These are phyloP conservation scores for Marmota flaviventris DNA, from an alignment of 2,113 vertebrate genomes.

Conservation along the genomic window DNA sequence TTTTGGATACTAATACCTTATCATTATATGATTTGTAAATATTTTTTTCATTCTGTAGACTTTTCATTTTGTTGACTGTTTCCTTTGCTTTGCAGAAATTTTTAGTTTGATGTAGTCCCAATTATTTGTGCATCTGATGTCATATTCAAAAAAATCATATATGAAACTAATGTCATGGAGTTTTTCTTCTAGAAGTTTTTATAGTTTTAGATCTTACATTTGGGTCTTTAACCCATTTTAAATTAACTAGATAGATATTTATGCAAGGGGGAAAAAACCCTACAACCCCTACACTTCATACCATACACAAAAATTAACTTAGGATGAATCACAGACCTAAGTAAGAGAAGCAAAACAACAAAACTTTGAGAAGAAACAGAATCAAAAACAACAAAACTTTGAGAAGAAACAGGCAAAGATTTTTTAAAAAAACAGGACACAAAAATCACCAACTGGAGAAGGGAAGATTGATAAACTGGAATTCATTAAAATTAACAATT, in stretches of 20 bases:
- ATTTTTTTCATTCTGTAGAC: neutral
- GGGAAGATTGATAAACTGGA: neutral
- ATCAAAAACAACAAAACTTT: neutral
- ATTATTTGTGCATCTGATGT: neutral
- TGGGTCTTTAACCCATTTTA: neutral
- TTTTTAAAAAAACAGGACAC: neutral
- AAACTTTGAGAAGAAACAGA: neutral
- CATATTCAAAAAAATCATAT: neutral
- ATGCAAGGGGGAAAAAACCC: neutral
- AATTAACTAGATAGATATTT: neutral
- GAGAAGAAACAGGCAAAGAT: neutral
- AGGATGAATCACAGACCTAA: neutral
- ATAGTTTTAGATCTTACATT: neutral
- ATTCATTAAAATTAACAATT: conserved; percentile 37
- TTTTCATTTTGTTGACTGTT: neutral
- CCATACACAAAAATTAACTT: neutral
- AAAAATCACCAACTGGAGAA: neutral
- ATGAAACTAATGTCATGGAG: neutral
- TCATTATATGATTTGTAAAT: neutral
- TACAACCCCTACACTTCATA: neutral
- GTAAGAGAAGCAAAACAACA: neutral
- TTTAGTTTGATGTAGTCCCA: neutral
- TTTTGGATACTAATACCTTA: neutral
- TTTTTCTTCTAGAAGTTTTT: neutral
- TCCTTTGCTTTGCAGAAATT: neutral